These are phyloP conservation scores for Leptopilina syphax DNA, from an alignment of 2,888 invertebrate genomes.

Conservation along the genomic window DNA sequence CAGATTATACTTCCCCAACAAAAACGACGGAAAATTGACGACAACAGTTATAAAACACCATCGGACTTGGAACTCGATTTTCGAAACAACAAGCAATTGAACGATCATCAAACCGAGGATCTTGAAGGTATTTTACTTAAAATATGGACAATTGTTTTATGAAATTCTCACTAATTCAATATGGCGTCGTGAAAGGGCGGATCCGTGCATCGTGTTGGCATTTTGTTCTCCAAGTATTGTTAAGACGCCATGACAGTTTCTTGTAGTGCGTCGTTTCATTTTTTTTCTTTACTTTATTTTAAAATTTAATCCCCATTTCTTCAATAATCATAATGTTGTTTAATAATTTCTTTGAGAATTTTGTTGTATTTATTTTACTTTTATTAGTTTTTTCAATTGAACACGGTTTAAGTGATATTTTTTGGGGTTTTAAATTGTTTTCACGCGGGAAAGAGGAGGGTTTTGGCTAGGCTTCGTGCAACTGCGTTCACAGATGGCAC, in stretches of 20 bases:
- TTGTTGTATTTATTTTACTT: background rate
- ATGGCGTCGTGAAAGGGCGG: slow-evolving; percentile 69
- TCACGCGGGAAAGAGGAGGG: slow-evolving; percentile 63
- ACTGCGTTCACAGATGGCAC: slow-evolving; percentile 72
- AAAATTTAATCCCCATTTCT: slow-evolving; percentile 44
- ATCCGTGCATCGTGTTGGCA: slow-evolving; percentile 60
- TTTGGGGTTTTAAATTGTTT: slow-evolving; percentile 44
- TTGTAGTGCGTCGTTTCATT: slow-evolving; percentile 60
- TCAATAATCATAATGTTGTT: background rate
- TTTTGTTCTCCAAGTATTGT: slow-evolving; percentile 55
- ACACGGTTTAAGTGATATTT: background rate
- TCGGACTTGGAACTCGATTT: slow-evolving; percentile 64
- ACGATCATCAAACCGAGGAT: slow-evolving; percentile 64
- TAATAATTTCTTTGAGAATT: background rate
- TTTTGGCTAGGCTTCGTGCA: slow-evolving; percentile 59
- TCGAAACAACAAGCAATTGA: slow-evolving; percentile 60
- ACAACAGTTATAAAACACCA: slow-evolving; percentile 62
- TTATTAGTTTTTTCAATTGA: background rate
- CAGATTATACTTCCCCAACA: slow-evolving; percentile 74
- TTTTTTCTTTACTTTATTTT: background rate
- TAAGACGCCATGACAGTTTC: slow-evolving; percentile 70
- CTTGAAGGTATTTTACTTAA: slow-evolving; percentile 71
- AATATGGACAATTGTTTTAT: slow-evolving; percentile 65
- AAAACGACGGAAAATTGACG: slow-evolving; percentile 75
- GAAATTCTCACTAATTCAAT: slow-evolving; percentile 67